These are phyloP conservation scores for Idris sp. DNA, from an alignment of 1,140 invertebrate genomes.

Conservation along the genomic window DNA sequence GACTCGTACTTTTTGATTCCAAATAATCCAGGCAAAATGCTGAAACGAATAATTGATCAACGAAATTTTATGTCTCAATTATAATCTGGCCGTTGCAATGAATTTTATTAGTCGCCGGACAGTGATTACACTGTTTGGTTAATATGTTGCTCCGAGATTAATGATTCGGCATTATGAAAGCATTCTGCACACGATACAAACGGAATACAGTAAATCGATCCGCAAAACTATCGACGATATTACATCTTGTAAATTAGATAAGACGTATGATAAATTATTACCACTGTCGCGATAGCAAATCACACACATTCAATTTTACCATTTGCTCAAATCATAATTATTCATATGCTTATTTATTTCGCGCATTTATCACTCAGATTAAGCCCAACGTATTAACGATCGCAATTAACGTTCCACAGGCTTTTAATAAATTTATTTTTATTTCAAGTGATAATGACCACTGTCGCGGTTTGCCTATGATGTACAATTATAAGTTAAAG, in stretches of 20 bases:
- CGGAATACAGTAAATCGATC: slow-evolving; percentile 40
- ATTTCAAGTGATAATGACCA: slow-evolving; percentile 21
- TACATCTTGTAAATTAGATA: slow-evolving; percentile 49
- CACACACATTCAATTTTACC: slow-evolving; percentile 35
- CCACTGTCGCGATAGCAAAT: slow-evolving; percentile 41
- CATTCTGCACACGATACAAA: slow-evolving; percentile 21
- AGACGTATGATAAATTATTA: slow-evolving; percentile 35
- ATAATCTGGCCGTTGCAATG: not conserved
- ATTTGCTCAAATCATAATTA: slow-evolving; percentile 37
- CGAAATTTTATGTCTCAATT: slow-evolving; percentile 22
- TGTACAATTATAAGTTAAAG: slow-evolving; percentile 4
- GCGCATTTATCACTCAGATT: slow-evolving; percentile 37
- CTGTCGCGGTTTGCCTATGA: slow-evolving; percentile 3
- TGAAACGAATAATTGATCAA: not conserved
- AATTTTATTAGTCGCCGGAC: slow-evolving; percentile 35
- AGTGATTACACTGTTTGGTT: slow-evolving; percentile 27
- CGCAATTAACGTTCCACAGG: slow-evolving; percentile 29
- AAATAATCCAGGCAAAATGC: not conserved
- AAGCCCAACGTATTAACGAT: slow-evolving; percentile 26
- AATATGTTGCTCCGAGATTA: slow-evolving; percentile 17
- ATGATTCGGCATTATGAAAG: slow-evolving; percentile 33
- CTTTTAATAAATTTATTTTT: slow-evolving; percentile 38
- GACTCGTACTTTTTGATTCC: not conserved
- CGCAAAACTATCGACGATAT: slow-evolving; percentile 39
- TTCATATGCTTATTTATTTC: slow-evolving; percentile 46